Base-by-base conservation (phyloP, 1,140 invertebrate genomes). In the Lepeophtheirus salmonis region DNA sequence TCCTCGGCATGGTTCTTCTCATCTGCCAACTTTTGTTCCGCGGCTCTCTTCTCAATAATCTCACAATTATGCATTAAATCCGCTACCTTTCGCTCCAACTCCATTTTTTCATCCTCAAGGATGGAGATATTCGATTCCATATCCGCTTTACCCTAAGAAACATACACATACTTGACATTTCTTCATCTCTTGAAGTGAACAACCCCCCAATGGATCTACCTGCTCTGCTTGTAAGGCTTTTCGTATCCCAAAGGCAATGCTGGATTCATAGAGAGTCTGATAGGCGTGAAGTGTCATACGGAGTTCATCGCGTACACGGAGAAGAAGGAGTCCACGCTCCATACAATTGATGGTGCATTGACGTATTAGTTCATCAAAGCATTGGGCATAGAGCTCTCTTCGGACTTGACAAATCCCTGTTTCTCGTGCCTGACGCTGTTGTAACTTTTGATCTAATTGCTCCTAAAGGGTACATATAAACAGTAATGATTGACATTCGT, bases 341-440 rank as follows among this genome's bases (percentile, higher is more conserved):
- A 86, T 85, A 70, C 95, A 97, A 71, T 95, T 97, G 13, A 98
- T 88, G 2, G 92, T 96, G 12, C 96, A 58, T 49, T 57, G 25
- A 2, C 61, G n/a, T 23, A 64, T 56, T 21, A 26, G 66, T 68
- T 76, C 79, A 85, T 89, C 89, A 72, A 97, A 97, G 70, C 90
- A 92, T 72, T 97, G 91, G 1, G 87, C 87, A 69, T 96, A 97
- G 0, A 98, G 78, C 70, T 95, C 84, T 53, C 91, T 75, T 51
- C 94, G 76, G 52, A 96, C 83, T 0, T 91, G 89, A 74, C 94
- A 97, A 66, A 97, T 92, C 21, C 94, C 94, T 16, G 90, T 95
- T 74, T 96, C 89, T 66, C 90, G 78, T 0, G 94, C 92, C 71
- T 91, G 86, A 56, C 83, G 76, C 68, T 91, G 86, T 68, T 94